Percentiles rank a stretch among this genome's conserved stretches.
Evolutionary conservation across 2,888 invertebrate species (phyloP).

Genomic region (Rambutsinella grinnellia): DNA sequence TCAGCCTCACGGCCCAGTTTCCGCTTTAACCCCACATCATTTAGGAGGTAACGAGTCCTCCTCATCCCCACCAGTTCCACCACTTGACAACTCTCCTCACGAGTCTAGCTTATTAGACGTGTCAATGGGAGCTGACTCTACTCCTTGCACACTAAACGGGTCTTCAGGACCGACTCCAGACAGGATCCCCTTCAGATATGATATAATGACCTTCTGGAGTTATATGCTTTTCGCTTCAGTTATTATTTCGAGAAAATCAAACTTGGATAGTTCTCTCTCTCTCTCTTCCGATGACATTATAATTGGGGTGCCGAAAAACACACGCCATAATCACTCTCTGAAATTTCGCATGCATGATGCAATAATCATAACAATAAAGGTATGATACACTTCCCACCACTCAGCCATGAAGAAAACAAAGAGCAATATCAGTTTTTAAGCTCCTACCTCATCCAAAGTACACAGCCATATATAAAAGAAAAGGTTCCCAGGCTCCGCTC

Average conservation of each 20-base stretch:
- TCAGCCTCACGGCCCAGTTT: constrained; percentile 62
- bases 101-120: constrained; percentile 55
- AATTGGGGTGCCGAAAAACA: too few relatives aligned
- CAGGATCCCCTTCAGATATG: constrained; percentile 82
- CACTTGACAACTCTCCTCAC: constrained; percentile 63
- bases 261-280: too few relatives aligned
- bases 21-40: constrained; percentile 65
- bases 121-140: constrained; percentile 53
- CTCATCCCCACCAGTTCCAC: constrained; percentile 62
- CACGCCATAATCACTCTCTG: too few relatives aligned
- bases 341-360: too few relatives aligned
- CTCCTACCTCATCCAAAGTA: too few relatives aligned
- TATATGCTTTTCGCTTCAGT: too few relatives aligned
- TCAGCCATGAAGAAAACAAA: too few relatives aligned
- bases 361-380: too few relatives aligned
- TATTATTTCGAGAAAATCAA: constrained; percentile 70
- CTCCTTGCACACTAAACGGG: constrained; percentile 62
- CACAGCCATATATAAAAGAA: constrained; percentile 19
- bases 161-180: constrained; percentile 59
- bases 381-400: too few relatives aligned
- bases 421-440: too few relatives aligned
- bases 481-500: constrained; percentile 54
- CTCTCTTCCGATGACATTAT: too few relatives aligned
- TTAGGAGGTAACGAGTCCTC: constrained; percentile 67
- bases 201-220: too few relatives aligned